Evolutionary conservation across 2,888 invertebrate species (phyloP).

Genomic region (Crematogaster levior): DNA sequence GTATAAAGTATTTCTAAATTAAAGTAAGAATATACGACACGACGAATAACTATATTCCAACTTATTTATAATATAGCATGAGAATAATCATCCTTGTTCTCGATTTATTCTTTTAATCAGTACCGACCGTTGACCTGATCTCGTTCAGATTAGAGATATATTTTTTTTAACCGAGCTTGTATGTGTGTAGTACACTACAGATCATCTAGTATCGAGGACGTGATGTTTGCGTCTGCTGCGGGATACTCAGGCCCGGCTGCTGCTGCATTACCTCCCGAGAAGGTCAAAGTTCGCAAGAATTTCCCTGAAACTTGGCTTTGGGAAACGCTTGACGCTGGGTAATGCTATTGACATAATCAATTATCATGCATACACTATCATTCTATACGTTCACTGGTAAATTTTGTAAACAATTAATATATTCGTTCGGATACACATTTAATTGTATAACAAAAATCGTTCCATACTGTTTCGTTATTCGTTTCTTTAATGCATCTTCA

Average conservation of each 20-base stretch:
- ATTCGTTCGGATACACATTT: not conserved
- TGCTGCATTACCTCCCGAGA: slow-evolving; percentile 79
- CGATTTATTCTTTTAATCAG: slow-evolving; percentile 56
- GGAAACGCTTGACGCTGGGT: slow-evolving; percentile 88
- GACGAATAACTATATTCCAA: slow-evolving; percentile 38
- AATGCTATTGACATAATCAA: slow-evolving; percentile 81
- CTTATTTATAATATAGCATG: slow-evolving; percentile 62
- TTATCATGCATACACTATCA: slow-evolving; percentile 42
- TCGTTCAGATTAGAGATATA: slow-evolving; percentile 61
- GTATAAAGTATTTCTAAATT: slow-evolving; percentile 49
- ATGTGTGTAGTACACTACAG: slow-evolving; percentile 86
- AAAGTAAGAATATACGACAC: slow-evolving; percentile 43
- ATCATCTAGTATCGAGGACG: slow-evolving; percentile 85
- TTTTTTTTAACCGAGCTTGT: slow-evolving; percentile 77
- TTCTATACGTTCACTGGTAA: not conserved
- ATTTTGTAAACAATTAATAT: slow-evolving; percentile 20
- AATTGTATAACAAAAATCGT: slow-evolving; percentile 3
- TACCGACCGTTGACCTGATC: slow-evolving; percentile 50
- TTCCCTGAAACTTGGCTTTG: slow-evolving; percentile 92
- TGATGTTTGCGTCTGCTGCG: slow-evolving; percentile 75
- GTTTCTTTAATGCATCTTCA: not conserved
- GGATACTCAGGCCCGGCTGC: slow-evolving; percentile 75
- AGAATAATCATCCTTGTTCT: slow-evolving; percentile 52
- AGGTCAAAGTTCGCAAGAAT: slow-evolving; percentile 87
- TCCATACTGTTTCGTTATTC: not conserved